A percentile compares a stretch with the other conserved stretches of the same genome.
Conservation (phyloP, 2,113 vertebrate species). For the Pachycephala philippinensis region DNA sequence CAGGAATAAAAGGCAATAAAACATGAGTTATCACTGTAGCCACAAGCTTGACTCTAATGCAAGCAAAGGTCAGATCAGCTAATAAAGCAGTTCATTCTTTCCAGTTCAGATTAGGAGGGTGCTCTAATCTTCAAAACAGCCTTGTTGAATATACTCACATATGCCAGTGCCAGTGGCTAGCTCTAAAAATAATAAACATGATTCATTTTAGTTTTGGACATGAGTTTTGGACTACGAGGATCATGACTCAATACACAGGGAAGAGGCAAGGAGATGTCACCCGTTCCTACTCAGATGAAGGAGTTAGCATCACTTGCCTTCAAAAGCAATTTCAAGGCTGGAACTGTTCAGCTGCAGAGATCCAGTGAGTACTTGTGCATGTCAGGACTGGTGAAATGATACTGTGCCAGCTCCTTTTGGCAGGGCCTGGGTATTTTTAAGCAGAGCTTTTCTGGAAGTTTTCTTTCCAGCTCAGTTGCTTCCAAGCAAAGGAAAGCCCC, state of each 20-base stretch:
- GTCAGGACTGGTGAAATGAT: neutral
- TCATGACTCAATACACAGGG: neutral
- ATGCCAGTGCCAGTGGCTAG: neutral
- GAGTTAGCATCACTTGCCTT: neutral
- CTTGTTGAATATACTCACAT: neutral
- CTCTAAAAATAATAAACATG: neutral
- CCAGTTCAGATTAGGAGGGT: neutral
- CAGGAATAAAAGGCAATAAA: conserved; percentile 10
- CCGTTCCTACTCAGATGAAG: neutral
- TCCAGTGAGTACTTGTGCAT: neutral
- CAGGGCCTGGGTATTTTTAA: neutral
- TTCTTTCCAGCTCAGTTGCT: neutral
- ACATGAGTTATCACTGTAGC: neutral
- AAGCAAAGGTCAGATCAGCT: neutral
- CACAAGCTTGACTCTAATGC: neutral
- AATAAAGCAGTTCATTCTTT: conserved; percentile 19
- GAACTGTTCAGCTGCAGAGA: neutral
- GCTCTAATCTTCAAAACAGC: neutral
- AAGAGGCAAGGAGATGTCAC: neutral
- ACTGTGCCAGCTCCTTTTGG: neutral
- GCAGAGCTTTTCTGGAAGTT: neutral
- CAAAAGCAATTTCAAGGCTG: neutral
- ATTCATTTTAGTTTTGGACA: neutral
- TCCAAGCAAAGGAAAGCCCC: neutral
- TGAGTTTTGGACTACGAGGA: neutral